Evolutionary conservation across 2,797 vertebrate species (phyloP), one percentile per base, ranked within the genome.

Genomic region (Micrastur ruficollis): DNA sequence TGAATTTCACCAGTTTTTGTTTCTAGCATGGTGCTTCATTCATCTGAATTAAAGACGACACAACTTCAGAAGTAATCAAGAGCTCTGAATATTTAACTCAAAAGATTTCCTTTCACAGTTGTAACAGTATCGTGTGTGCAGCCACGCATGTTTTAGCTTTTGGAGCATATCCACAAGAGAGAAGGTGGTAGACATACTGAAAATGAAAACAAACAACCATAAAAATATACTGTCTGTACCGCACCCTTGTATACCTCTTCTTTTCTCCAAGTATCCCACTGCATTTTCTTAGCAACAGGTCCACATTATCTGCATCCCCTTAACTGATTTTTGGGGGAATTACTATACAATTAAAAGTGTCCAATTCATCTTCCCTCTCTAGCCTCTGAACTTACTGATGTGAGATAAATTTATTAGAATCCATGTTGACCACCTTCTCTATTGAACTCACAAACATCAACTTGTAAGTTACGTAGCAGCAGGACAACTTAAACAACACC

Each of bases 401-500:
- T 0, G 0, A 95, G 93, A 94, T 71, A 95, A 94, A 96, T 92
- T 92, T 87, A 96, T 95, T 88, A 82, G 90, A 89, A 95, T 36
- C 65, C 46, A 8, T 15, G 46, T 34, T 96, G 89, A 91, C 86
- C 93, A 93, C 95, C 83, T 93, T 95, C 56, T 91, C 92, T 85
- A 96, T 82, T 93, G 90, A 97, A 86, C 93, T 94, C 34, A 7
- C 61, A 65, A 97, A 92, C 81, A 95, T 95, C 96, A 95, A 96
- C 86, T 85, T 74, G 10, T 29, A 86, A 91, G 78, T 75, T 93
- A 94, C 62, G 63, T 40, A 93, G 78, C 65, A 91, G 34, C 13
- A 34, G 65, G 14, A 90, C 56, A 91, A 82, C 49, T 83, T 70
- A 58, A 89, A 59, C n/a, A 86, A 63, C 47, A 27, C 42, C 25